These are phyloP conservation scores for Pluvianellus socialis DNA, from an alignment of 2,113 vertebrate species.

Conservation along the genomic window DNA sequence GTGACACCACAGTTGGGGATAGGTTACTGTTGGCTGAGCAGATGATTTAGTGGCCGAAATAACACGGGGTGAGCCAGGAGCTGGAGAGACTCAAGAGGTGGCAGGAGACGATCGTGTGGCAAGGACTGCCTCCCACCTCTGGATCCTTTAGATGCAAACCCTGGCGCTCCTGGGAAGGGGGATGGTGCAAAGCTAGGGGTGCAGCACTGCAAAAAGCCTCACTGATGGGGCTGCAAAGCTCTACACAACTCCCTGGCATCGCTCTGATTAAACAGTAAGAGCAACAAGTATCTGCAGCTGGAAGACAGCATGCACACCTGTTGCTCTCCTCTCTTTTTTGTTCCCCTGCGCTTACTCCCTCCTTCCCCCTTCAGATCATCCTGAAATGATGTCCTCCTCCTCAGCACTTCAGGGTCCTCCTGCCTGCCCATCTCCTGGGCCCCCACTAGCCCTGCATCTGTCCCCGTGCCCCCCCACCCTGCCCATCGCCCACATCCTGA, in stretches of 20 bases:
- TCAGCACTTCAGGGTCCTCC: neutral
- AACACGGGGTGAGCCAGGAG: neutral
- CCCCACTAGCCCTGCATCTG: neutral
- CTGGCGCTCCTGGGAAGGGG: neutral
- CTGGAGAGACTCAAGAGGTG: neutral
- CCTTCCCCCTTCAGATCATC: neutral
- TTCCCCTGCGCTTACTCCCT: neutral
- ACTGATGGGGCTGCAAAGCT: neutral
- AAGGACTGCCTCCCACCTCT: neutral
- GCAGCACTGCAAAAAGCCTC: neutral
- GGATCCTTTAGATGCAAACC: neutral
- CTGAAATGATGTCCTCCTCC: neutral
- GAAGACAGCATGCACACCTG: neutral
- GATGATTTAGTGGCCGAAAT: neutral
- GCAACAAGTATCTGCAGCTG: neutral
- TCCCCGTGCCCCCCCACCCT: neutral
- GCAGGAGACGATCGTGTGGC: neutral
- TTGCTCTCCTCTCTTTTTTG: neutral
- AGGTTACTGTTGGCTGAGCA: neutral
- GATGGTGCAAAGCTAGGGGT: neutral
- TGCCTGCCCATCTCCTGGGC: neutral
- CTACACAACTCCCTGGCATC: neutral
- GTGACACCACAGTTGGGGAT: neutral
- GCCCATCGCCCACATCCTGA: conserved; percentile 60
- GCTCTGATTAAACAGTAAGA: neutral